Evolutionary conservation across 2,113 vertebrate genomes (phyloP).

Genomic region (Oryzias celebensis): DNA sequence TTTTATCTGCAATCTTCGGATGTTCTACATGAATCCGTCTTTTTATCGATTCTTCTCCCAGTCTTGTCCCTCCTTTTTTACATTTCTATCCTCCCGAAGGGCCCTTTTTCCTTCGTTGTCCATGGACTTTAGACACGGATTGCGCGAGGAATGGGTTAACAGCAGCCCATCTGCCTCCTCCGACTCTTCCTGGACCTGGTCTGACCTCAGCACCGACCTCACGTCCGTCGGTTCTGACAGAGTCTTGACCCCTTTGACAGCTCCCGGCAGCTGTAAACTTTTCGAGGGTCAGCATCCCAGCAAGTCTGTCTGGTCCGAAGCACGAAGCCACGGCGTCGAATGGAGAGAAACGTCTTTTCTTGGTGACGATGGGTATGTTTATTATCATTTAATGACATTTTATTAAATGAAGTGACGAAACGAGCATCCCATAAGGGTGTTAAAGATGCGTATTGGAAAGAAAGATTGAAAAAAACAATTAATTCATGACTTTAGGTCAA

Average conservation of each 20-base stretch:
- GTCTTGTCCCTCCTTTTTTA: not conserved
- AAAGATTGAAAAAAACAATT: not conserved
- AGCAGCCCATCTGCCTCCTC: constrained; percentile 51
- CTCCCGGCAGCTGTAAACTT: not conserved
- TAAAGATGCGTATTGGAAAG: not conserved
- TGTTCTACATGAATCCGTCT: not conserved
- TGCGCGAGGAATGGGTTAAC: constrained; percentile 21
- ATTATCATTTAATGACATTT: not conserved
- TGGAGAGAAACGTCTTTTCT: constrained; percentile 72
- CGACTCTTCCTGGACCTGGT: constrained; percentile 59
- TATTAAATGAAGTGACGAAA: not conserved
- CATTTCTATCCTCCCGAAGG: not conserved
- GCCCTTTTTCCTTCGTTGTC: constrained; percentile 6
- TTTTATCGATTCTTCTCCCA: constrained; percentile 3
- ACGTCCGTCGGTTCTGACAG: constrained; percentile 61
- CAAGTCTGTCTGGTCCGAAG: not conserved
- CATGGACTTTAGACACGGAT: constrained; percentile 35
- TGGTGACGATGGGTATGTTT: constrained; percentile 60
- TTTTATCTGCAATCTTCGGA: constrained; percentile 7
- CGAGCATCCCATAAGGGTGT: not conserved
- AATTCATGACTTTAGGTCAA: too few relatives aligned
- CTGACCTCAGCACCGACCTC: constrained; percentile 60
- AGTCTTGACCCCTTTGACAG: constrained; percentile 27
- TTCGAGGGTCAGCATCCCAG: not conserved
- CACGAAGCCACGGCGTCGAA: not conserved